Percentiles rank a stretch among this genome's conserved stretches.
These are phyloP conservation scores for Oreochromis niloticus DNA, from an alignment of 2,113 vertebrate genomes.

Conservation along the genomic window DNA sequence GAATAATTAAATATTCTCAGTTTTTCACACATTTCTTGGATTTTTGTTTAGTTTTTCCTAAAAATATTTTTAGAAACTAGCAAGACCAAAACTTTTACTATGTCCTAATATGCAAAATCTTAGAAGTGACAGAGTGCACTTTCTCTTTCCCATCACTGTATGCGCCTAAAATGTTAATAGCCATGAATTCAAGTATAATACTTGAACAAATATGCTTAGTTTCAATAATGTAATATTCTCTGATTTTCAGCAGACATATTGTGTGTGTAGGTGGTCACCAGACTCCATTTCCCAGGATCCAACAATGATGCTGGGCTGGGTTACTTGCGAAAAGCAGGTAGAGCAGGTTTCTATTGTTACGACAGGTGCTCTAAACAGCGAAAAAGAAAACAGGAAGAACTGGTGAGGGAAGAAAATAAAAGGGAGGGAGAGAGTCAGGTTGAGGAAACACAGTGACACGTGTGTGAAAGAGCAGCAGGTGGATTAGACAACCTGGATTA, in stretches of 20 bases:
- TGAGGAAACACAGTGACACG: neutral
- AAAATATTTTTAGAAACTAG: accelerated
- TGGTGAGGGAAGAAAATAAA: neutral
- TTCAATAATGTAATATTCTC: neutral
- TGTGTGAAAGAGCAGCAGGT: constrained; percentile 7
- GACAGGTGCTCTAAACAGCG: constrained; percentile 29
- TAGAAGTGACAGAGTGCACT: neutral
- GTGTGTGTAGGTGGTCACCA: neutral
- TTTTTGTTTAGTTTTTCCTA: neutral
- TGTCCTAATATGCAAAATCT: neutral
- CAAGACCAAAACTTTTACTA: accelerated
- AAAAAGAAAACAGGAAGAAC: constrained; percentile 4
- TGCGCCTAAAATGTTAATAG: neutral
- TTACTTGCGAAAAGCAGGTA: constrained; percentile 54
- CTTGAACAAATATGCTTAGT: neutral
- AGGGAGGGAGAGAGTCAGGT: neutral
- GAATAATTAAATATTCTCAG: neutral
- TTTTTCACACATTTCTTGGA: neutral
- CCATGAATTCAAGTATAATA: neutral
- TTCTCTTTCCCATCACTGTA: neutral
- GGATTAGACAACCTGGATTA: neutral
- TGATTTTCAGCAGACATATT: neutral
- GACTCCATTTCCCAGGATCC: constrained; percentile 77
- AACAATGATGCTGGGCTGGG: constrained; percentile 23
- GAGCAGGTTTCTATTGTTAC: constrained; percentile 57